A percentile compares a stretch with the other conserved stretches of the same genome.
These are phyloP conservation scores for Polypterus bichir DNA, from an alignment of 2,113 vertebrate species.

Conservation along the genomic window DNA sequence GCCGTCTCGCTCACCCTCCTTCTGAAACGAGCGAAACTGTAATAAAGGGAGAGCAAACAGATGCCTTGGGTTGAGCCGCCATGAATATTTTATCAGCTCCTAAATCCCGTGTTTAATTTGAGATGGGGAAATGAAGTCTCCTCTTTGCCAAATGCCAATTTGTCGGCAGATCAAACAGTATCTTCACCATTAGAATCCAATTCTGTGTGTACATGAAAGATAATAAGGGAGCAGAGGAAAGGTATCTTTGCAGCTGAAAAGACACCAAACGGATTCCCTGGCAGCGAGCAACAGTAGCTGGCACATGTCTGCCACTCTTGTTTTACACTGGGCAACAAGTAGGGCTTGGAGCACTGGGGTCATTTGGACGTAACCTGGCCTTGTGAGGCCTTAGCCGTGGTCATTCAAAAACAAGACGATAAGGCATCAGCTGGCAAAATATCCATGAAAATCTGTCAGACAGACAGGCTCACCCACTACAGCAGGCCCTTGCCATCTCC, in stretches of 20 bases:
- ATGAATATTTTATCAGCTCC: conserved; percentile 93
- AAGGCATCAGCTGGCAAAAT: no score
- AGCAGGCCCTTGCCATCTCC: no score
- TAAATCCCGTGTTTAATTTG: conserved; percentile 92
- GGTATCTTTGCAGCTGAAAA: neutral
- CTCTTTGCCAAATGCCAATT: conserved; percentile 71
- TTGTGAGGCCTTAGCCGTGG: no score
- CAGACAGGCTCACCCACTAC: no score
- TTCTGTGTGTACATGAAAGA: conserved; percentile 67
- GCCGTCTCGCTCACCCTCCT: no score
- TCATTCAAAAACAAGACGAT: no score
- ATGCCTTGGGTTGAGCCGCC: conserved; percentile 59
- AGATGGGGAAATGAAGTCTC: conserved; percentile 78
- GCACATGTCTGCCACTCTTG: neutral
- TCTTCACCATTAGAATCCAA: conserved; percentile 75
- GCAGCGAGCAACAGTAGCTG: conserved; percentile 3
- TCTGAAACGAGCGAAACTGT: conserved; percentile 55
- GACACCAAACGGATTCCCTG: neutral
- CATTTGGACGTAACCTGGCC: no score
- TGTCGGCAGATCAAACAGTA: conserved; percentile 90
- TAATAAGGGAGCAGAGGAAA: conserved; percentile 24
- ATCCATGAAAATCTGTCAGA: no score
- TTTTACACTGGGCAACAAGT: no score
- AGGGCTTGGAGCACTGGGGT: no score
- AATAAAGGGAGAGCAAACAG: conserved; percentile 74